A percentile compares a stretch with the other conserved stretches of the same genome.
These are phyloP conservation scores for Galerucella calmariensis DNA, from an alignment of 2,888 invertebrate species.

Conservation along the genomic window DNA sequence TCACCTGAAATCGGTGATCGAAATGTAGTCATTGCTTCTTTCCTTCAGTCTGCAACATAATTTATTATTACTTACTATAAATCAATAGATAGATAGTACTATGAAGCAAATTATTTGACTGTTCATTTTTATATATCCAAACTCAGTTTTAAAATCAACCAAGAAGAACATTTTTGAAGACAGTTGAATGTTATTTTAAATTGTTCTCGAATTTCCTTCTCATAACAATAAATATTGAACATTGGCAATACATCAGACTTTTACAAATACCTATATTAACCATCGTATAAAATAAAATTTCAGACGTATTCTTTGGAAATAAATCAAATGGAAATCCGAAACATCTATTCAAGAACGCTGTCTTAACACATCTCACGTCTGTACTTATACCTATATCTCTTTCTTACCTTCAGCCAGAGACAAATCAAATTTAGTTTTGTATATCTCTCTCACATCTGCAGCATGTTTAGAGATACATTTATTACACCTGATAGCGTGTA, in stretches of 20 bases:
- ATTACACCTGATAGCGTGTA: conserved; percentile 21
- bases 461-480: conserved; percentile 11
- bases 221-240: too few relatives aligned
- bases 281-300: too few relatives aligned
- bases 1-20: conserved; percentile 48
- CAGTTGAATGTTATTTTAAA: too few relatives aligned
- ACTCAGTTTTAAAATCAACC: too few relatives aligned
- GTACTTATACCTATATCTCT: background rate
- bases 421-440: background rate
- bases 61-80: background rate
- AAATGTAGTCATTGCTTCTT: conserved; percentile 51
- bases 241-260: too few relatives aligned
- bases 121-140: too few relatives aligned
- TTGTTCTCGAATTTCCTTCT: too few relatives aligned
- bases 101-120: too few relatives aligned
- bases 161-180: too few relatives aligned
- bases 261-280: too few relatives aligned
- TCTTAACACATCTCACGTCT: background rate
- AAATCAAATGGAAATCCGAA: background rate
- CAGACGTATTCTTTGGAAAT: background rate
- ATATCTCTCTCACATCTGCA: background rate
- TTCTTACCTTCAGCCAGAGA: background rate
- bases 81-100: too few relatives aligned
- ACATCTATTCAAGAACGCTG: background rate
- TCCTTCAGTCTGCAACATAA: conserved; percentile 38